These are phyloP conservation scores for Maniola hyperantus DNA, from an alignment of 2,888 invertebrate species.

Conservation along the genomic window DNA sequence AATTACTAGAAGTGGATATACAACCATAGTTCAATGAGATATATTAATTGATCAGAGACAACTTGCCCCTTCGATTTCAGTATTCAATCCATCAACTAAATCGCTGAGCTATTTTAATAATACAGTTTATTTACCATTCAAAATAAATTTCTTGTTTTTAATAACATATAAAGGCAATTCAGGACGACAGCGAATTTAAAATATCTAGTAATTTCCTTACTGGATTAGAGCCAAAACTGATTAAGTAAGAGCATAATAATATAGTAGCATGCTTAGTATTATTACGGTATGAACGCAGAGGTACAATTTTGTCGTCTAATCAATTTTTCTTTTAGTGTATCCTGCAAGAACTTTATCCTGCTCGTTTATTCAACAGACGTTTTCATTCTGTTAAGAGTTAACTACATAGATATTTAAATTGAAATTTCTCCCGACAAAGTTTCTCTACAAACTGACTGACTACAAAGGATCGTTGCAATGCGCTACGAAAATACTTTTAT, in stretches of 20 bases:
- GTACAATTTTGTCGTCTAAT: slow-evolving; percentile 4
- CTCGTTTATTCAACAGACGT: slow-evolving; percentile 1
- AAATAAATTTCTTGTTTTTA: no score
- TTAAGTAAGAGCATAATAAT: not conserved
- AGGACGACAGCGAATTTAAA: slow-evolving; percentile 7
- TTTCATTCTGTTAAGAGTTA: not conserved
- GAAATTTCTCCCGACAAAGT: not conserved
- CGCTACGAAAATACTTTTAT: slow-evolving; percentile 2
- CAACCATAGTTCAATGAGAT: no score
- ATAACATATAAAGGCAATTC: no score
- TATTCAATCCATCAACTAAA: no score
- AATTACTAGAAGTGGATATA: no score
- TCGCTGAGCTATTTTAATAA: no score
- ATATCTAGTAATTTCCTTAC: slow-evolving; percentile 1
- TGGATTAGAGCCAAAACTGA: slow-evolving; percentile 5
- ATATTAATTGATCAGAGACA: no score
- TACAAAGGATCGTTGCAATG: not conserved
- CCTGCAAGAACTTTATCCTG: not conserved
- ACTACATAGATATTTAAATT: not conserved
- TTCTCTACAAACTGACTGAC: slow-evolving; percentile 4
- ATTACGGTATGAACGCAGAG: not conserved
- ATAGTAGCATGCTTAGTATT: not conserved
- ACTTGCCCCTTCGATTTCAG: no score
- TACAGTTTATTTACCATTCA: no score
- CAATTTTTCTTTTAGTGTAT: not conserved